Base-by-base conservation (phyloP, 2,113 vertebrate genomes). In the Panurus biarmicus region DNA sequence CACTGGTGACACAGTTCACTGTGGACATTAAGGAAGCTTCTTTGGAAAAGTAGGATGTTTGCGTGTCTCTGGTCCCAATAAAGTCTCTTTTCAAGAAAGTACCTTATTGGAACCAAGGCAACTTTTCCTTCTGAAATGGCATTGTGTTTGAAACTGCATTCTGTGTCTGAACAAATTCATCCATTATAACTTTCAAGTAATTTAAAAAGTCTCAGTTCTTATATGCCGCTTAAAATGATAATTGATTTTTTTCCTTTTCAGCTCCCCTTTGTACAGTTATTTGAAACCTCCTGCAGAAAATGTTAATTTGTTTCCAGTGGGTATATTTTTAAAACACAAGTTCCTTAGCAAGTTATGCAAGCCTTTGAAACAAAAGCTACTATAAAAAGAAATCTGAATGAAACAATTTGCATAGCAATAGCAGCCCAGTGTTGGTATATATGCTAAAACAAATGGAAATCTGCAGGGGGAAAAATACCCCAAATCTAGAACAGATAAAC, bases 271-370 rank as follows among this genome's bases (percentile, higher is more conserved):
- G 31, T 83, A 77, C 15, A 28, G 48, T 58, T 93, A 73, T 81
- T 94, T 94, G 67, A 95, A 96, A 78, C 56, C 23, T 95, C 56
- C 76, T 81, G 65, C 65, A 92, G 81, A 84, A 95, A 96, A 96
- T 42, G 48, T 58, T 78, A n/a, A 85, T 92, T 94, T 83, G 14
- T 51, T 94, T 95, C 91, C 58, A 77, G 40, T 81, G 23, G 45
- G 48, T 91, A 1, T 73, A 31, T 92, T 79, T 74, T 87, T 70
- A 77, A 93, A 75, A 40, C 1, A 20, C 48, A n/a, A 85, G 33
- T 92, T 89, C 38, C 53, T 53, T 93, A 95, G 69, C 11, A 81
- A 73, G 71, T 81, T 90, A 75, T 58, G 65, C 81, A 66, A 89
- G 83, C 62, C 57, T 96, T 78, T 91, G 95, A 84, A 95, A 96